Evolutionary conservation across 2,797 vertebrate species (phyloP), one percentile per base, ranked within the genome.

Genomic region (Acipenser ruthenus): DNA sequence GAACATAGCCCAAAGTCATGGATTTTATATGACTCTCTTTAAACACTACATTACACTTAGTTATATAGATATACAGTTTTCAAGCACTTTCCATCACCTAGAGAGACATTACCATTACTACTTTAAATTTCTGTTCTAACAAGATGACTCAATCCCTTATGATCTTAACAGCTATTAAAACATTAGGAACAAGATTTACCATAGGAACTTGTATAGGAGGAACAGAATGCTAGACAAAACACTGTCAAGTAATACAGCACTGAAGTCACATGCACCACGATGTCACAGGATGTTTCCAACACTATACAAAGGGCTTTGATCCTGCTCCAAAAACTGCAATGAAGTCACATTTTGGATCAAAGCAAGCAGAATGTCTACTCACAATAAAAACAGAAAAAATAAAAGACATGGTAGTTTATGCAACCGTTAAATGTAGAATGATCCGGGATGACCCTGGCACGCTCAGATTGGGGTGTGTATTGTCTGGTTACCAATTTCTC

Each of bases 221-320:
- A 84, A 84, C 81, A 79, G 84, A 80, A 75, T 75, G 81, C 79
- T 82, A 78, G 83, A 74, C 75, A 83, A 82, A 86, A 86, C 79
- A 90, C 75, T 80, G 78, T 83, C 80, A 87, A 87, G 84, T 78
- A 82, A 77, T 78, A 89, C 85, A 79, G 86, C 76, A 49, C 77
- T 74, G 87, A 77, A 83, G 85, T 89, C 84, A 88, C 87, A 88
- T 87, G 88, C 87, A 90, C 78, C 75, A 86, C 74, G 78, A 86
- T 82, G 87, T 86, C 81, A 91, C 81, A 88, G 78, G 85, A 86
- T 64, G 73, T 76, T 72, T 75, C 72, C 75, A 79, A 83, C 77
- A 70, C 72, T 75, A 73, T 80, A 88, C 71, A 85, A 77, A 86
- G 87, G 78, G 78, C 81, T 83, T 75, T 72, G 77, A 86, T 76